These are phyloP conservation scores for Andrena bicolor DNA, from an alignment of 2,888 invertebrate genomes.

Conservation along the genomic window DNA sequence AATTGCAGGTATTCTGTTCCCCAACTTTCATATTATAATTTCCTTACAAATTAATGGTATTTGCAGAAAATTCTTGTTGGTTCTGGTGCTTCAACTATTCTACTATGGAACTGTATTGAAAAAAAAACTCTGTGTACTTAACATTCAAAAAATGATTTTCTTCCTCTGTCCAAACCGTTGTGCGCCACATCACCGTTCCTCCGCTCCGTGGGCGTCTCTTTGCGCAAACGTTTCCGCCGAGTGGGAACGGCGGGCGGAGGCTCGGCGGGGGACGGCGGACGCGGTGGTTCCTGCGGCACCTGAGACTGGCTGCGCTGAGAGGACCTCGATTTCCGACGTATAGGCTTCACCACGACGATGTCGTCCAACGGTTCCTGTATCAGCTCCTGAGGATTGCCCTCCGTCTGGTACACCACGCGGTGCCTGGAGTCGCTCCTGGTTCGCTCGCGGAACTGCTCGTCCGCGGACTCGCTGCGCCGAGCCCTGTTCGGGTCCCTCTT, in stretches of 20 bases:
- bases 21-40: too few species aligned
- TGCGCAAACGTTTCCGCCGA: slow-evolving; percentile 74
- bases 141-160: too few species aligned
- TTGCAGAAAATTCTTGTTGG: too few species aligned
- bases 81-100: too few species aligned
- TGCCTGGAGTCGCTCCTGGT: slow-evolving; percentile 74
- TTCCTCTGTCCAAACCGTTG: too few species aligned
- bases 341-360: slow-evolving; percentile 82
- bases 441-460: slow-evolving; percentile 65
- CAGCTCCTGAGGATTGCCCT: slow-evolving; percentile 60
- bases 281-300: slow-evolving; percentile 30
- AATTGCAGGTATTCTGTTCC: too few species aligned
- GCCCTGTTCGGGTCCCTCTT: slow-evolving; percentile 83
- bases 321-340: slow-evolving; percentile 80
- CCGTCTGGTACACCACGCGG: slow-evolving; percentile 80
- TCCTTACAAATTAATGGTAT: too few species aligned
- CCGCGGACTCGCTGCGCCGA: slow-evolving; percentile 74
- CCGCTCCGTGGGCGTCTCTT: slow-evolving; percentile 29
- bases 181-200: slow-evolving; percentile 43
- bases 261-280: slow-evolving; percentile 16
- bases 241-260: slow-evolving; percentile 74
- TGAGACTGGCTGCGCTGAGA: slow-evolving; percentile 80
- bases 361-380: slow-evolving; percentile 79
- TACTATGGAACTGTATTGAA: too few species aligned
- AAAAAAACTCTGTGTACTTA: too few species aligned